phyloP scores from a whole-genome alignment of 1,140 invertebrate species.

The Octopus sinensis region DNA sequence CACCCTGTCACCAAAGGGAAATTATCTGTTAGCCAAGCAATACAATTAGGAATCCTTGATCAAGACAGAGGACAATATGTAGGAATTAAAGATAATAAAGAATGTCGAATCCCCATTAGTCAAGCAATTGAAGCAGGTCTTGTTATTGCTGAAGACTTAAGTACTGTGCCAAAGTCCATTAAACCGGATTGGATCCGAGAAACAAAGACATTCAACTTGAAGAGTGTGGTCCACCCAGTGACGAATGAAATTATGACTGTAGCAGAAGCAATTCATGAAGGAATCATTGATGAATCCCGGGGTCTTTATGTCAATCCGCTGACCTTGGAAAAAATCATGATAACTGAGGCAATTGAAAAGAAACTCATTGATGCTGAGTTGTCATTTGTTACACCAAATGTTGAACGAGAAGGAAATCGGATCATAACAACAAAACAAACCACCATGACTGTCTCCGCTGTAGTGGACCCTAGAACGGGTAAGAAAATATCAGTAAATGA shows the following conservation, averaged over 20 bases:
- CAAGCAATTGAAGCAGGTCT: slow-evolving; percentile 71
- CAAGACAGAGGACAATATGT: slow-evolving; percentile 65
- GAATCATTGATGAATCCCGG: slow-evolving; percentile 76
- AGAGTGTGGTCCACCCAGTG: slow-evolving; percentile 70
- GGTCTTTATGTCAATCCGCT: slow-evolving; percentile 78
- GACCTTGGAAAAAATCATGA: slow-evolving; percentile 71
- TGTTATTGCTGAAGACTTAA: slow-evolving; percentile 47
- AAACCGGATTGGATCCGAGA: slow-evolving; percentile 38
- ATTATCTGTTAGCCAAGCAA: slow-evolving; percentile 78
- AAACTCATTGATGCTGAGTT: slow-evolving; percentile 71
- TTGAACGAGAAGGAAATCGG: slow-evolving; percentile 45
- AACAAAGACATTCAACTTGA: slow-evolving; percentile 53
- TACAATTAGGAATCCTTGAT: slow-evolving; percentile 82
- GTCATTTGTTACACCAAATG: slow-evolving; percentile 51
- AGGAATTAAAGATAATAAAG: slow-evolving; percentile 39
- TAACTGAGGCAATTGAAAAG: slow-evolving; percentile 74
- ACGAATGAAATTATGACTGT: slow-evolving; percentile 64
- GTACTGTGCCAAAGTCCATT: slow-evolving; percentile 20
- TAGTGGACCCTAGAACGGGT: slow-evolving; percentile 78
- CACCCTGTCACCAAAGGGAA: slow-evolving; percentile 80
- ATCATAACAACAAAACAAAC: slow-evolving; percentile 72
- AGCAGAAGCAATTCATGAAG: slow-evolving; percentile 74
- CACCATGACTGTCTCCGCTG: slow-evolving; percentile 77
- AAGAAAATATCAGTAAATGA: slow-evolving; percentile 76
- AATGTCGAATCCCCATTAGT: slow-evolving; percentile 67